Evolutionary conservation across 2,113 vertebrate species (phyloP).

Genomic region (Hypocryptadius cinnamomeus): DNA sequence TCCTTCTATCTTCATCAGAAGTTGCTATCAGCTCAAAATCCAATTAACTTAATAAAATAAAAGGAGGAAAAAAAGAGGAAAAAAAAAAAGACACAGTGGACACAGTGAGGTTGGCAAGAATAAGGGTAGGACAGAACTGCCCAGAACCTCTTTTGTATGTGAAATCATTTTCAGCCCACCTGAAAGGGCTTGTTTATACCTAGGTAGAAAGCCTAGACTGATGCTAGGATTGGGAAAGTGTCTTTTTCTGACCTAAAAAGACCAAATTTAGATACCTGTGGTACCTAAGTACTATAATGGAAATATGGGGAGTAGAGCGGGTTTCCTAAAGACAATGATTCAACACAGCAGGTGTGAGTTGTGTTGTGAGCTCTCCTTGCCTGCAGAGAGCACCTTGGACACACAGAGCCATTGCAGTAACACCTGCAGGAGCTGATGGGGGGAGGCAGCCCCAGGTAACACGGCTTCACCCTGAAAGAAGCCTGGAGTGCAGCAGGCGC

Average conservation of each 20-base stretch:
- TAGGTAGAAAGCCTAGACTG: background rate
- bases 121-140: background rate
- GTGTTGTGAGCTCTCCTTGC: background rate
- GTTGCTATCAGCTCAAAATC: background rate
- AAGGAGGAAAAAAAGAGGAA: background rate
- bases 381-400: background rate
- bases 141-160: background rate
- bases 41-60: background rate
- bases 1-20: background rate
- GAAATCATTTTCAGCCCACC: background rate
- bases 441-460: background rate
- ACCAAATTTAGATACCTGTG: background rate
- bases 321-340: background rate
- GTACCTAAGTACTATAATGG: background rate
- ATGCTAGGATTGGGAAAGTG: background rate
- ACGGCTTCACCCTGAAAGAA: background rate
- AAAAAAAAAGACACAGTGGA: too few relatives aligned
- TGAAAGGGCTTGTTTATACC: background rate
- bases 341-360: background rate
- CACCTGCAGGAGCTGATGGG: background rate
- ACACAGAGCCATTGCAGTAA: background rate
- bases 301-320: fast-evolving
- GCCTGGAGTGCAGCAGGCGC: background rate
- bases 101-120: fast-evolving
- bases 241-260: background rate